Evolutionary conservation across 53 echinoderm and acorn worm genomes (phyloP).

Genomic region (Echinometra lucunter): DNA sequence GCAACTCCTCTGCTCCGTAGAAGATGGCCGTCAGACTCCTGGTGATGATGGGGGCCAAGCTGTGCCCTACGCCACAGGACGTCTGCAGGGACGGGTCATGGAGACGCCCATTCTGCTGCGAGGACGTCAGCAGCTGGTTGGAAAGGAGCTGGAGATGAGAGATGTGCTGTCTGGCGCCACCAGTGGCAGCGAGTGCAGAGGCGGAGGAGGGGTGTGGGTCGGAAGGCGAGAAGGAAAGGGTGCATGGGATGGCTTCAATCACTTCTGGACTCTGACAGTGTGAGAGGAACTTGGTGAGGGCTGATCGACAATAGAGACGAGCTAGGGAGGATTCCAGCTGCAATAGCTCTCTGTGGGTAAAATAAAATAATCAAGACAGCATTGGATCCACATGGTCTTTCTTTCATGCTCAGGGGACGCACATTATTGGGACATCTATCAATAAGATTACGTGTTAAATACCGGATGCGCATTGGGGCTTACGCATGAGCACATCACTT

Average conservation of each 20-base stretch:
- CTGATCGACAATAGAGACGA: slow-evolving; percentile 83
- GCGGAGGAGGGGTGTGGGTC: slow-evolving; percentile 25
- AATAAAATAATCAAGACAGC: neutral
- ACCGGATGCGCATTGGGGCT: too few species aligned
- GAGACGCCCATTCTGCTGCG: slow-evolving; percentile 81
- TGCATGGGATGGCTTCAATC: slow-evolving; percentile 86
- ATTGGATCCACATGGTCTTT: neutral
- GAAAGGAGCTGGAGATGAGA: slow-evolving; percentile 87
- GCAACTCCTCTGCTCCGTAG: slow-evolving; percentile 74
- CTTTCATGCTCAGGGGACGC: too few species aligned
- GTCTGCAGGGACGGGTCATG: slow-evolving; percentile 80
- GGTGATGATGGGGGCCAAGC: slow-evolving; percentile 76
- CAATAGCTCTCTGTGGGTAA: slow-evolving; percentile 77
- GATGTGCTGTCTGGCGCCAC: slow-evolving; percentile 73
- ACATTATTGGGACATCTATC: too few species aligned
- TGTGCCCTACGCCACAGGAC: slow-evolving; percentile 75
- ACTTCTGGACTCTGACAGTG: slow-evolving; percentile 88
- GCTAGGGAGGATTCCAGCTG: slow-evolving; percentile 78
- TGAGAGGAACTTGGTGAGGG: slow-evolving; percentile 82
- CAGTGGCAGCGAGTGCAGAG: neutral
- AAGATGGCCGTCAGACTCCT: slow-evolving; percentile 82
- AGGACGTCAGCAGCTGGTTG: slow-evolving; percentile 83
- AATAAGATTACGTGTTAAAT: too few species aligned
- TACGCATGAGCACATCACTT: too few species aligned
- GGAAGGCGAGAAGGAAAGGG: slow-evolving; percentile 67